Percentiles rank a stretch among this genome's conserved stretches.
Conservation (phyloP, 2,113 vertebrate species). For the Paramormyrops kingsleyae region DNA sequence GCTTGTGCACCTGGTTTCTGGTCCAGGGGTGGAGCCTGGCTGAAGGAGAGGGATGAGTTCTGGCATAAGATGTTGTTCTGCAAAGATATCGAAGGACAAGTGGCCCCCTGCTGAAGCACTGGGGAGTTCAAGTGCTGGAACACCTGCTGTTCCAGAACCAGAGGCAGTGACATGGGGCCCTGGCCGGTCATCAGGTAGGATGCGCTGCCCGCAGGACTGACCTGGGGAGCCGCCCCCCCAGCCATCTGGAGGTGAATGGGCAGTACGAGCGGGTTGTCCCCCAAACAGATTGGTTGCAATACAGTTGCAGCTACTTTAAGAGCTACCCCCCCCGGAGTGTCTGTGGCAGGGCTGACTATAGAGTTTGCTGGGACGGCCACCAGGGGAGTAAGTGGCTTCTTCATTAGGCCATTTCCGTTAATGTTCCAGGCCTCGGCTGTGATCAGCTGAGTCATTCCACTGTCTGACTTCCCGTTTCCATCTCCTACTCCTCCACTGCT, state of each 20-base stretch:
- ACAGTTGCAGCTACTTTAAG: slow-evolving; percentile 86
- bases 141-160: slow-evolving; percentile 90
- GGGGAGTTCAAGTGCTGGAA: slow-evolving; percentile 88
- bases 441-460: slow-evolving; percentile 63
- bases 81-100: slow-evolving; percentile 64
- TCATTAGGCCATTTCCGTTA: slow-evolving; percentile 69
- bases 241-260: slow-evolving; percentile 90
- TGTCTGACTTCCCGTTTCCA: slow-evolving; percentile 71
- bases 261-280: slow-evolving; percentile 84
- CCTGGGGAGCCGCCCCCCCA: slow-evolving; percentile 70
- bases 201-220: slow-evolving; percentile 67
- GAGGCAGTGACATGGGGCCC: slow-evolving; percentile 79
- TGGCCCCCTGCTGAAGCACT: slow-evolving; percentile 66
- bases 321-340: slow-evolving; percentile 75
- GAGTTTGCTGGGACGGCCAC: slow-evolving; percentile 66
- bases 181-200: slow-evolving; percentile 86
- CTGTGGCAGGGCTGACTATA: slow-evolving; percentile 66
- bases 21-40: slow-evolving; percentile 73
- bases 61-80: slow-evolving; percentile 74
- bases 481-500: slow-evolving; percentile 33
- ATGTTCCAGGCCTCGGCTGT: slow-evolving; percentile 74
- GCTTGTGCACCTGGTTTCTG: slow-evolving; percentile 69
- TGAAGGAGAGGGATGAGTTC: slow-evolving; percentile 57
- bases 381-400: slow-evolving; percentile 69
- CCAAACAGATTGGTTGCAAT: slow-evolving; percentile 89